Conservation (phyloP, 2,797 vertebrate species). For the Pseudopleuronectes americanus region DNA sequence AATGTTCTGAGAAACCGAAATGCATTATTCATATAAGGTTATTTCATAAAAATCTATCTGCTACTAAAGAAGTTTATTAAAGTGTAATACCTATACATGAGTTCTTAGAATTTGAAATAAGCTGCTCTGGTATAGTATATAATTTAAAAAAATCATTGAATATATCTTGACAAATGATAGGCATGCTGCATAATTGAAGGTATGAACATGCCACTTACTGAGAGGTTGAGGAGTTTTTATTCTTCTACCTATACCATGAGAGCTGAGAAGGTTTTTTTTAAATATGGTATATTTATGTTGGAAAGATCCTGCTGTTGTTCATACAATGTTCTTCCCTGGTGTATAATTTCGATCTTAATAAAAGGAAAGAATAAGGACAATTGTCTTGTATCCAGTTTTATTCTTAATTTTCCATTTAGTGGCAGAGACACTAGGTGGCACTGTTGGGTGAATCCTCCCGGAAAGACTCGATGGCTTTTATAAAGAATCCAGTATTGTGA, state of each 20-base stretch:
- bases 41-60: not conserved
- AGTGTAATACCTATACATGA: no score
- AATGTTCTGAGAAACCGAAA: not conserved
- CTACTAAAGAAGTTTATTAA: not conserved
- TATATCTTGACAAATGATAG: not conserved
- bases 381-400: not conserved
- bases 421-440: constrained; percentile 75
- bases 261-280: not conserved
- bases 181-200: not conserved
- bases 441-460: constrained; percentile 47
- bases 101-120: no score
- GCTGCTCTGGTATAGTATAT: not conserved
- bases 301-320: not conserved
- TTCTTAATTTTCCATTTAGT: not conserved
- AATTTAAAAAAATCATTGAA: not conserved
- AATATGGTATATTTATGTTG: not conserved
- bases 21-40: no score
- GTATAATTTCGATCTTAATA: not conserved
- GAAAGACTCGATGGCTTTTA: not conserved
- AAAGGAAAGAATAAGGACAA: not conserved
- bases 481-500: no score
- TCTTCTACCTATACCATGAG: not conserved
- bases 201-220: not conserved
- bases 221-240: not conserved
- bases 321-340: not conserved